phyloP scores from a whole-genome alignment of 2,113 vertebrate genomes.

The Sisor rabdophorus region DNA sequence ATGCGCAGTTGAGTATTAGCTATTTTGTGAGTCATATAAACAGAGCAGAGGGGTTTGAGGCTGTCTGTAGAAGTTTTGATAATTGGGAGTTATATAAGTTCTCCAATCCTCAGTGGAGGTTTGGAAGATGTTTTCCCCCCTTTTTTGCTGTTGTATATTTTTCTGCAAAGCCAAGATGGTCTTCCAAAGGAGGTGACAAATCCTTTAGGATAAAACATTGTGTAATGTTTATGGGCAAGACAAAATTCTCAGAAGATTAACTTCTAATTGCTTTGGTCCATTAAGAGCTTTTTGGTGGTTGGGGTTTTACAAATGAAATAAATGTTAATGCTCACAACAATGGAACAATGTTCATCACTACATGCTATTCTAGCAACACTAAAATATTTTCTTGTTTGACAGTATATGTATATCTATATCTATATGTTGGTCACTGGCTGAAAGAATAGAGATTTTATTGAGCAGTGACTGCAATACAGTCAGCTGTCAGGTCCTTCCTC shows the following conservation, averaged over 20 bases:
- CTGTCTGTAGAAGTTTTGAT: constrained; percentile 74
- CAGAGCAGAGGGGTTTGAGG: constrained; percentile 66
- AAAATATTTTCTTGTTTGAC: constrained; percentile 36
- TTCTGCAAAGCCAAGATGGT: constrained; percentile 67
- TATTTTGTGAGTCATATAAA: constrained; percentile 78
- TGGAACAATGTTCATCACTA: constrained; percentile 37
- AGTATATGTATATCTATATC: constrained; percentile 48
- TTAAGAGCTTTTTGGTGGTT: constrained; percentile 57
- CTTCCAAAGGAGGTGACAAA: constrained; percentile 76
- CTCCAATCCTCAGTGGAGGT: constrained; percentile 76
- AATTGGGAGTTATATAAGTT: constrained; percentile 83
- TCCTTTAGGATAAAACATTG: constrained; percentile 75
- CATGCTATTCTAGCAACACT: constrained; percentile 36
- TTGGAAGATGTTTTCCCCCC: constrained; percentile 62
- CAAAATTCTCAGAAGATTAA: constrained; percentile 68
- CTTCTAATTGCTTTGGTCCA: constrained; percentile 74
- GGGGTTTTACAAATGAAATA: constrained; percentile 74
- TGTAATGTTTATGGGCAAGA: constrained; percentile 71
- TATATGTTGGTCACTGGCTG: constrained; percentile 50
- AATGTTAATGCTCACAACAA: constrained; percentile 51
- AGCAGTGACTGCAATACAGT: constrained; percentile 60
- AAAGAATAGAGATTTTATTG: constrained; percentile 61
- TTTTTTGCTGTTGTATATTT: constrained; percentile 71
- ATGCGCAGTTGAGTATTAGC: constrained; percentile 78
- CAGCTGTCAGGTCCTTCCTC: constrained; percentile 40